phyloP scores from a whole-genome alignment of 2,888 invertebrate genomes.

The Tinea semifulvella region DNA sequence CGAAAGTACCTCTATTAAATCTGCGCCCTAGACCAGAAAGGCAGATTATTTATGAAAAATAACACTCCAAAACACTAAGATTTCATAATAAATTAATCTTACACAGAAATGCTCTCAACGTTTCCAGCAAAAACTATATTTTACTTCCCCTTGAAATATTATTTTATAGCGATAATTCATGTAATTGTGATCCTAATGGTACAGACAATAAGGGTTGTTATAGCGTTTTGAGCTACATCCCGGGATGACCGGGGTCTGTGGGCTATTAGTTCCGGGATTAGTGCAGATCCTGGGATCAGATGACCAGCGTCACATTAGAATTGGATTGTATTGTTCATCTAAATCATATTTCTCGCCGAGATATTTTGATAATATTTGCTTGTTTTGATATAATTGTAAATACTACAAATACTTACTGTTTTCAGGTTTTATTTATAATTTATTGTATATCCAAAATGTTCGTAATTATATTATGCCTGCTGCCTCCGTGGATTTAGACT shows the following conservation, averaged over 20 bases:
- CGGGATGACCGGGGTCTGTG: slow-evolving; percentile 19
- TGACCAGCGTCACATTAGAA: slow-evolving; percentile 54
- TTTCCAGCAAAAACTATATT: slow-evolving; percentile 25
- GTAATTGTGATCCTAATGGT: not conserved
- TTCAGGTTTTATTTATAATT: no score
- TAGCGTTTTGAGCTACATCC: not conserved
- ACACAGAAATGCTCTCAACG: slow-evolving; percentile 63
- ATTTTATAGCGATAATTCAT: slow-evolving; percentile 23
- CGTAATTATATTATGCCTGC: no score
- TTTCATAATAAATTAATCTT: slow-evolving; percentile 60
- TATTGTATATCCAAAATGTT: no score
- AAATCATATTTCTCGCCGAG: not conserved
- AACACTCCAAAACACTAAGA: slow-evolving; percentile 13
- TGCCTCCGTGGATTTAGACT: no score
- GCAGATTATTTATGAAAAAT: slow-evolving; percentile 2
- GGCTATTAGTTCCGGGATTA: slow-evolving; percentile 62
- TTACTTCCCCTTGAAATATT: slow-evolving; percentile 42
- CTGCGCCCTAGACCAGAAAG: no score
- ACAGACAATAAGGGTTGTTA: not conserved
- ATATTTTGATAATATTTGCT: no score
- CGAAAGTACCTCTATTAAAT: no score
- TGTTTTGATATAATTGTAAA: no score
- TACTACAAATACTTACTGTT: no score
- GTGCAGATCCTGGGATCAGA: slow-evolving; percentile 49
- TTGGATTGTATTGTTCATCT: slow-evolving; percentile 10